Base-by-base conservation (phyloP, 2,113 vertebrate genomes). In the Sorex araneus region DNA sequence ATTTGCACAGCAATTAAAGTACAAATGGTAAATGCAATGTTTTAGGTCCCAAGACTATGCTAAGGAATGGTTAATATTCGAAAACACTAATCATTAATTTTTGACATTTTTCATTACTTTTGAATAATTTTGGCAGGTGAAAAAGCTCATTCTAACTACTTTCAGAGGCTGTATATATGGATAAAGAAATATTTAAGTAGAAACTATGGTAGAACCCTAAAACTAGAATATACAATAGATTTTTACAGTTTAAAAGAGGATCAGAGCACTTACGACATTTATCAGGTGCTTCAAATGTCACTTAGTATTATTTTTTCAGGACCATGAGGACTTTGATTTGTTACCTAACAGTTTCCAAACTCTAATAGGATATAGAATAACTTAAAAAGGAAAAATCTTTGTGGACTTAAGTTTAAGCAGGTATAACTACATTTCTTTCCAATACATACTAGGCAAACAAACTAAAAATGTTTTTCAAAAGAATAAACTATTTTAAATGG, bases 301-400 rank as follows among this genome's bases (percentile, higher is more conserved):
- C 10, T 36, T 45, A 47, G 2, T 75, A 2, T n/a, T 1, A 63
- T 12, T n/a, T 79, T 50, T 25, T 54, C 36, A 47, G 6, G 18
- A 60, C 27, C 81, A 23, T 28, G 36, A 90, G 50, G 27, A 50
- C 15, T 76, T 60, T 57, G 47, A 54, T 67, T 27, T 83, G 25
- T 71, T 70, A 76, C 82, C 76, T 75, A 69, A 60, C 74, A 79
- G 79, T 75, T 81, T 69, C n/a, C 18, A 40, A 73, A 74, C n/a
- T 28, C 69, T 6, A 81, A 8, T 40, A 40, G 71, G 86, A 81
- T 32, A 70, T n/a, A 70, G 28, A 91, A 19, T 57, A 94, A 90
- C n/a, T 81, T 94, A 50, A 50, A 83, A 80, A 74, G 57, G 8
- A 70, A 77, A 28, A 34, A 10, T 7, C 85, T 50, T 34, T 64